Percentiles rank a stretch among this genome's conserved stretches.
These are phyloP conservation scores for Neofelis nebulosa DNA, from an alignment of 2,113 vertebrate species.

Conservation along the genomic window DNA sequence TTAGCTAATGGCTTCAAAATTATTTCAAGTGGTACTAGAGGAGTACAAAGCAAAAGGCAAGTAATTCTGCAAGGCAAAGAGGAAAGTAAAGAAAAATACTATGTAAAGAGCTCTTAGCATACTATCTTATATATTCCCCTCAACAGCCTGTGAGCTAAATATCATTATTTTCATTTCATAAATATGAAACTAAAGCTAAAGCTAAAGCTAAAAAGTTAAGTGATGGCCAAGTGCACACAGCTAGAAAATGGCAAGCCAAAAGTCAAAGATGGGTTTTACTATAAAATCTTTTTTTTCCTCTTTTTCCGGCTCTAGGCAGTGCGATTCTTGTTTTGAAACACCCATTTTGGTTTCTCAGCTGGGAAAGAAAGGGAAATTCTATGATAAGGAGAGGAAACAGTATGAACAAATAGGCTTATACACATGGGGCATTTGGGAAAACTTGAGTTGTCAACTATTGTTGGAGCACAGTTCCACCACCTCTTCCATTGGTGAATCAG, in stretches of 20 bases:
- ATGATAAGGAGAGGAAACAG: background rate
- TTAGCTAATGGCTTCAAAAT: background rate
- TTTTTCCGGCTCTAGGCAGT: background rate
- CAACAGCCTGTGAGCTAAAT: background rate
- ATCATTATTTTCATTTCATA: background rate
- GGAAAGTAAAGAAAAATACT: slow-evolving; percentile 17
- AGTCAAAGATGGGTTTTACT: background rate
- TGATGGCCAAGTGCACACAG: background rate
- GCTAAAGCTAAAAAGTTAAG: background rate
- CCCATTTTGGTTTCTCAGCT: background rate
- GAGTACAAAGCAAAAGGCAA: background rate
- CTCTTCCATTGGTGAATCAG: background rate
- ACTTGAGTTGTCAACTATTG: background rate
- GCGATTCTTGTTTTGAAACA: background rate
- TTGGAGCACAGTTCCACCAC: background rate
- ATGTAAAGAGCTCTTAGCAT: background rate
- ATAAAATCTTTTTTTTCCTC: background rate
- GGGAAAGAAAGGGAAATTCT: background rate
- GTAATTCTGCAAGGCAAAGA: background rate
- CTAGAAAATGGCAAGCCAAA: background rate
- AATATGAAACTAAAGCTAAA: background rate
- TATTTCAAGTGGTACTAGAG: background rate
- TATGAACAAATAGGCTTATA: background rate
- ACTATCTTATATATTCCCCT: background rate
- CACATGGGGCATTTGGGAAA: background rate